phyloP scores from a whole-genome alignment of 2,797 vertebrate genomes.

The Clamator glandarius region DNA sequence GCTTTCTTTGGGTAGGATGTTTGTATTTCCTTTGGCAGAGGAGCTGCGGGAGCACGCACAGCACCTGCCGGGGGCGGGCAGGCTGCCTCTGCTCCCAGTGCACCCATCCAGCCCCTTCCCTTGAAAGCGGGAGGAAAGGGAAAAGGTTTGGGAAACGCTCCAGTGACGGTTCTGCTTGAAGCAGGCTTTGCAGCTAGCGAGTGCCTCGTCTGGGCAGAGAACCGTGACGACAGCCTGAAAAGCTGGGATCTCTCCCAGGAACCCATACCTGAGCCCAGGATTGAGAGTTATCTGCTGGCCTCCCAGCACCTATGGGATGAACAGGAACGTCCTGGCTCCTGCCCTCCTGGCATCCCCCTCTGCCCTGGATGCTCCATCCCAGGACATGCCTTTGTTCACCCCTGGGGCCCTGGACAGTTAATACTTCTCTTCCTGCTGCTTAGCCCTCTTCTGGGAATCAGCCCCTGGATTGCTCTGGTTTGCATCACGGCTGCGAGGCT shows the following conservation, averaged over 20 bases:
- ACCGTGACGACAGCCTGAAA: rapidly evolving
- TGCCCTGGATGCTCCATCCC: neutral
- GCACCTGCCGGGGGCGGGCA: slow-evolving; percentile 1
- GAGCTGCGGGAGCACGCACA: neutral
- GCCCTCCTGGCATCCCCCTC: neutral
- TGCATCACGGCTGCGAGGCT: neutral
- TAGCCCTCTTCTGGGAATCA: neutral
- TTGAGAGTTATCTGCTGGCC: neutral
- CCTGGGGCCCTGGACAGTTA: neutral
- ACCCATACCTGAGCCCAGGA: neutral
- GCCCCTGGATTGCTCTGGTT: neutral
- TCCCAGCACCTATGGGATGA: neutral
- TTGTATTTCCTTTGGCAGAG: slow-evolving; percentile 61
- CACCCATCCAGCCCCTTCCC: neutral
- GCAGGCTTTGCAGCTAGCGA: neutral
- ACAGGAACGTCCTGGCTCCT: neutral
- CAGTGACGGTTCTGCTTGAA: neutral
- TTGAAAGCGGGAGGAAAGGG: neutral
- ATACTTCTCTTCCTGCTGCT: neutral
- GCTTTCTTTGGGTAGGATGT: slow-evolving; percentile 64
- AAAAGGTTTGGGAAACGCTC: neutral
- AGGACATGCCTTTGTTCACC: neutral
- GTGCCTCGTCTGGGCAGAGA: neutral
- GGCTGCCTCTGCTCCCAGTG: neutral
- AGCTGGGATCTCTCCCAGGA: neutral